phyloP scores from a whole-genome alignment of 2,113 vertebrate species.

The Anoura caudifer region DNA sequence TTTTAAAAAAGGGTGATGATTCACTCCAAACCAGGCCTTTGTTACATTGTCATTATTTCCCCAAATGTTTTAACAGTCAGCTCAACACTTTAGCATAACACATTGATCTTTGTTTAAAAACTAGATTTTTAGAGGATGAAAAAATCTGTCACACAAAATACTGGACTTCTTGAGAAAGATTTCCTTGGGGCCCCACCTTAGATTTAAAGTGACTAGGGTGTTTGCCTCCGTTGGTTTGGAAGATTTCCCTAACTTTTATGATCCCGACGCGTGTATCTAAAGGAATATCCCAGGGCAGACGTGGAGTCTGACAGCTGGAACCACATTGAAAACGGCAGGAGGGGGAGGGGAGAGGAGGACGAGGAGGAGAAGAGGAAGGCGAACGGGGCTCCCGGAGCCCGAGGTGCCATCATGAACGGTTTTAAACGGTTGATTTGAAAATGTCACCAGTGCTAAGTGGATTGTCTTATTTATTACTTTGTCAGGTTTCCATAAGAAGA shows the following conservation, averaged over 20 bases:
- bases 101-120: slow-evolving; percentile 90
- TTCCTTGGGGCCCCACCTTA: slow-evolving; percentile 41
- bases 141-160: slow-evolving; percentile 73
- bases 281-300: slow-evolving; percentile 36
- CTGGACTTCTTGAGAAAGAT: slow-evolving; percentile 78
- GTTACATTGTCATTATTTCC: slow-evolving; percentile 94
- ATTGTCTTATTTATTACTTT: slow-evolving; percentile 73
- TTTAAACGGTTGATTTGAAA: slow-evolving; percentile 64
- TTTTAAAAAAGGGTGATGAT: slow-evolving; percentile 98
- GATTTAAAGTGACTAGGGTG: neutral
- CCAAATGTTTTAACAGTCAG: slow-evolving; percentile 95
- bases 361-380: neutral
- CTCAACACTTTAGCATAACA: slow-evolving; percentile 89
- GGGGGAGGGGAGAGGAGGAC: slow-evolving; percentile 5
- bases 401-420: slow-evolving; percentile 62
- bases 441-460: slow-evolving; percentile 67
- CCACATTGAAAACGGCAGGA: neutral
- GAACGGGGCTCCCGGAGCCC: neutral
- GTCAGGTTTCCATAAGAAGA: slow-evolving; percentile 68
- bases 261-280: slow-evolving; percentile 29
- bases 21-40: slow-evolving; percentile 93
- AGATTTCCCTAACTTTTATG: slow-evolving; percentile 71
- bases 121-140: slow-evolving; percentile 77
- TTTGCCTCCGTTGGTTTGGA: slow-evolving; percentile 28
- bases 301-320: slow-evolving; percentile 69